Evolutionary conservation across 1,140 invertebrate genomes (phyloP).

Genomic region (Heliconius himera): DNA sequence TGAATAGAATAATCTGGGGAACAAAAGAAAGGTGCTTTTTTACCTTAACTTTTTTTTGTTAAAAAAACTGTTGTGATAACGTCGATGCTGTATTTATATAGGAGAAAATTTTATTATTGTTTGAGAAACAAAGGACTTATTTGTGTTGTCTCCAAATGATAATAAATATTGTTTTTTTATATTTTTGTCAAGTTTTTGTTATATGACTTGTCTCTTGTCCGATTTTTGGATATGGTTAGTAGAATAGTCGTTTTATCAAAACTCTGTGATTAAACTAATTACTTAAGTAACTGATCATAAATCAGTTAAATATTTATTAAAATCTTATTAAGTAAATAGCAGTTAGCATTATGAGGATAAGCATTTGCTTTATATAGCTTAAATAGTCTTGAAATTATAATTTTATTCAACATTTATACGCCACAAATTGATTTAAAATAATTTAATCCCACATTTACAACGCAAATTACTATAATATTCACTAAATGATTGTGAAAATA

Average conservation of each 20-base stretch:
- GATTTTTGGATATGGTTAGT: no score
- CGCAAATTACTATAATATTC: neutral
- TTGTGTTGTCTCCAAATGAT: neutral
- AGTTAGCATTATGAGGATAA: neutral
- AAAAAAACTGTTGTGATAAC: conserved; percentile 34
- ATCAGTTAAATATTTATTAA: no score
- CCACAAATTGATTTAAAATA: neutral
- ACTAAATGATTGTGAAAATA: conserved; percentile 7
- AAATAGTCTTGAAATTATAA: neutral
- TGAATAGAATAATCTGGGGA: conserved; percentile 51
- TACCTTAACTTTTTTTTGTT: conserved; percentile 36
- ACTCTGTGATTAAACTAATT: no score
- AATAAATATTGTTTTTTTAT: neutral
- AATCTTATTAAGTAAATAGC: no score
- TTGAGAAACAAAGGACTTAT: conserved; percentile 3
- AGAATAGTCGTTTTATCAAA: no score
- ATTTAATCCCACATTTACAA: conserved; percentile 5
- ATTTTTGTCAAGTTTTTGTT: neutral
- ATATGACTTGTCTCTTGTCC: no score
- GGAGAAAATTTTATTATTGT: conserved; percentile 19
- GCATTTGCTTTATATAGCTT: neutral
- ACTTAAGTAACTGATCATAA: no score
- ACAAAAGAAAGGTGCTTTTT: conserved; percentile 43
- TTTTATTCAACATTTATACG: neutral
- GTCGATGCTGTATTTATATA: conserved; percentile 29